These are phyloP conservation scores for Notothenia rossii DNA, from an alignment of 2,113 vertebrate species.

Conservation along the genomic window DNA sequence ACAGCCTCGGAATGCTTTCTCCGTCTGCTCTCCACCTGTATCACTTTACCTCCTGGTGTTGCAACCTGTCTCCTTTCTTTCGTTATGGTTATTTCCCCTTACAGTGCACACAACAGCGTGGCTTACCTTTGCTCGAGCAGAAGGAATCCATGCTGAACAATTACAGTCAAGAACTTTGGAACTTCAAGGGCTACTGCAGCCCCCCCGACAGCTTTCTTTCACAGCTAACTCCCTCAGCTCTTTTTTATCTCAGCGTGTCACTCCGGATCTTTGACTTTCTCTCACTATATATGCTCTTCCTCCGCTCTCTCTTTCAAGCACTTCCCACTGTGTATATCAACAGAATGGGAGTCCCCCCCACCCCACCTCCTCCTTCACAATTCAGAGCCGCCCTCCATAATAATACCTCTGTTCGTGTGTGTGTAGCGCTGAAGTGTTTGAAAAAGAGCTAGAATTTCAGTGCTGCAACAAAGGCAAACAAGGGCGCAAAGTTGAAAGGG, in stretches of 20 bases:
- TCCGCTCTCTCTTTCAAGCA: constrained; percentile 57
- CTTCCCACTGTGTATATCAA: constrained; percentile 70
- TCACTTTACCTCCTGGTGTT: constrained; percentile 64
- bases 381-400: constrained; percentile 77
- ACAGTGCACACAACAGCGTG: not conserved
- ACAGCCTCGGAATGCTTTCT: constrained; percentile 15
- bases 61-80: constrained; percentile 42
- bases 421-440: constrained; percentile 42
- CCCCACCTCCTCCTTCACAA: constrained; percentile 66
- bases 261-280: constrained; percentile 56
- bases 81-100: constrained; percentile 26
- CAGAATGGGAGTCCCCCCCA: constrained; percentile 64
- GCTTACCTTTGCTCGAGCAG: constrained; percentile 84
- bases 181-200: constrained; percentile 25
- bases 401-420: constrained; percentile 59
- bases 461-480: constrained; percentile 45
- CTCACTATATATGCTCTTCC: constrained; percentile 46
- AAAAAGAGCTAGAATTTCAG: constrained; percentile 49
- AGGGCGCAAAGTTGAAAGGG: constrained; percentile 26
- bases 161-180: constrained; percentile 54
- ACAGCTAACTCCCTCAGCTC: constrained; percentile 8
- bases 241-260: constrained; percentile 41
- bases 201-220: not conserved
- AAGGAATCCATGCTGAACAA: constrained; percentile 75
- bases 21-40: constrained; percentile 65